Base-by-base conservation (phyloP, 2,888 invertebrate species). In the Netelia inedita region DNA sequence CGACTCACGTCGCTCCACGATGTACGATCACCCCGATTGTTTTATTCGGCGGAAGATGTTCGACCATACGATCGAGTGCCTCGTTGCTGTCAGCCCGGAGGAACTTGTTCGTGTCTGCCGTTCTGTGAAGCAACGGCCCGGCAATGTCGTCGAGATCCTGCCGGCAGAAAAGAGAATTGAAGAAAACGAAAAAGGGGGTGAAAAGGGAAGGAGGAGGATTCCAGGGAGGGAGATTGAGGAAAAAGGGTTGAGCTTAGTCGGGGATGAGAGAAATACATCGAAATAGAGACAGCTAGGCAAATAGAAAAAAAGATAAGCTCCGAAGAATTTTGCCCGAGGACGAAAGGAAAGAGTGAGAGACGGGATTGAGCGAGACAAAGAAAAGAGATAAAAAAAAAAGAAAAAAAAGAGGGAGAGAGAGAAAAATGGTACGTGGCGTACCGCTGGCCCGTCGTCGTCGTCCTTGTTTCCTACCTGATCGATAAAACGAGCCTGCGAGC, bases 61-160 rank as follows among this genome's bases (percentile, higher is more conserved):
- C 96, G 81, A 98, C 96, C 96, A 99, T 96, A 14, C 96, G 95
- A 89, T 96, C 97, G 59, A 99, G 94, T 0, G 98, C 97, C 10
- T 95, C 95, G 80, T 97, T 96, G 2, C 98, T 98, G 94, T 99
- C 99, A 50, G 97, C 97, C 23, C 98, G 95, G 72, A 99, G 95
- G 93, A 99, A 99, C 89, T 97, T 96, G 94, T 98, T 99, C 8
- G 98, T 98, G 91, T 99, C 99, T 0, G 98, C 98, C 71, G 98
- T 97, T 84, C 98, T 96, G 88, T 97, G 97, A 43, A 99, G 95
- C 80, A 99, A 94, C 10, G 97, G 96, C 23, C 95, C 96, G 0
- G 97, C 96, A 72, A 98, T 95, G 91, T 98, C 97, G 91, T 99
- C 99, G 75, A 98, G 94, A 94, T 99, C 98, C 94, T 97, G 94